These are phyloP conservation scores for Physella acuta DNA, from an alignment of 1,140 invertebrate genomes.

Conservation along the genomic window DNA sequence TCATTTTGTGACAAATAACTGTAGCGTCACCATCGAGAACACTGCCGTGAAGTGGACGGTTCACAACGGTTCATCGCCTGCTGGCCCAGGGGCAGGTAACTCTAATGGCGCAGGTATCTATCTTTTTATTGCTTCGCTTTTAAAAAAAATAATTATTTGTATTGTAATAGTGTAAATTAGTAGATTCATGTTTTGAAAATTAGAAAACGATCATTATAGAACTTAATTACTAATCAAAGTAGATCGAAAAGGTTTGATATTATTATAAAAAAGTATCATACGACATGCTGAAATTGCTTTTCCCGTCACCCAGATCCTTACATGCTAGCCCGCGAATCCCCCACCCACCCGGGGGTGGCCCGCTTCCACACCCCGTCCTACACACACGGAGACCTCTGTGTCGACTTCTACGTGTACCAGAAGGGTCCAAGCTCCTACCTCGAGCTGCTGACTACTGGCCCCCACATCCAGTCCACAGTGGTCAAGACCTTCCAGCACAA, in stretches of 20 bases:
- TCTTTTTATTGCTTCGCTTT: background rate
- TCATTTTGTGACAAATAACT: background rate
- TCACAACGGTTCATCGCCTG: background rate
- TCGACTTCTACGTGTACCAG: conserved; percentile 14
- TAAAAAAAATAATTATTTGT: too few relatives aligned
- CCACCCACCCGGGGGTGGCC: background rate
- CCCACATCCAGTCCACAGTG: background rate
- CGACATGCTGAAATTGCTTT: too few relatives aligned
- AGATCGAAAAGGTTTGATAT: too few relatives aligned
- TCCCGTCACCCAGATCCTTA: conserved; percentile 1
- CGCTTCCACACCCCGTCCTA: background rate
- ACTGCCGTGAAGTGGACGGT: background rate
- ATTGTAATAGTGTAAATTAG: too few relatives aligned
- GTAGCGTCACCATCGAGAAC: background rate
- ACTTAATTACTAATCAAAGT: too few relatives aligned
- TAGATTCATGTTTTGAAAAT: background rate
- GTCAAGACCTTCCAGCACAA: background rate
- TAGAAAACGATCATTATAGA: too few relatives aligned
- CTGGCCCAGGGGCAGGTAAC: background rate
- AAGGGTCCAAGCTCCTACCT: background rate
- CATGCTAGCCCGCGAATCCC: background rate
- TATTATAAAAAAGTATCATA: too few relatives aligned
- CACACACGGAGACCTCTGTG: background rate
- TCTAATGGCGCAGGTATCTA: background rate
- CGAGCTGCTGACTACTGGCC: background rate